phyloP scores from a whole-genome alignment of 2,888 invertebrate species.

The Cantharis rustica region DNA sequence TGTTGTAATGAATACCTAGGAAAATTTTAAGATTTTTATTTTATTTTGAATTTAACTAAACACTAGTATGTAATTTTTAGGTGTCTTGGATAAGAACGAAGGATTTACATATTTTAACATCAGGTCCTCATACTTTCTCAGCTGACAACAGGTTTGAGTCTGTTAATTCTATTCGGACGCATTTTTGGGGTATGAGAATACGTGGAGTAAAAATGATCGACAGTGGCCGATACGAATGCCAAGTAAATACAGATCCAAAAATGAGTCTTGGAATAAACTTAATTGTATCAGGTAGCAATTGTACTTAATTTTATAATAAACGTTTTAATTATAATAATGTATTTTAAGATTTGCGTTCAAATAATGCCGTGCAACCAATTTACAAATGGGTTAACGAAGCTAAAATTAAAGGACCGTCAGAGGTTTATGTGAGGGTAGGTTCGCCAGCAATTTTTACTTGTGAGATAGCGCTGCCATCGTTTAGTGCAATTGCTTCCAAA shows the following conservation, averaged over 20 bases:
- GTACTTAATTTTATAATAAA: neutral
- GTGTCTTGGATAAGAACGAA: constrained; percentile 75
- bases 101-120: constrained; percentile 73
- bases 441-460: constrained; percentile 63
- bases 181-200: constrained; percentile 66
- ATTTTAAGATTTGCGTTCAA: constrained; percentile 26
- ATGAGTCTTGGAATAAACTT: constrained; percentile 70
- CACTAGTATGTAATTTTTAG: constrained; percentile 53
- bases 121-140: constrained; percentile 68
- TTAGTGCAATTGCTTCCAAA: constrained; percentile 12
- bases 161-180: constrained; percentile 58
- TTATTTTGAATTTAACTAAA: too few relatives aligned
- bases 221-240: constrained; percentile 74
- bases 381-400: constrained; percentile 42
- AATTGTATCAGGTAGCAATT: constrained; percentile 62
- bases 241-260: constrained; percentile 77
- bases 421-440: constrained; percentile 60
- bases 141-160: constrained; percentile 69
- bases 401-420: constrained; percentile 61
- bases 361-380: constrained; percentile 29
- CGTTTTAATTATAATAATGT: neutral
- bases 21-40: neutral
- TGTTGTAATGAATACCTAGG: neutral
- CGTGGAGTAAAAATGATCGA: constrained; percentile 64
- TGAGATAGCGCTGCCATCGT: constrained; percentile 55